phyloP scores from a whole-genome alignment of 2,797 vertebrate species.

The Scleropages formosus region DNA sequence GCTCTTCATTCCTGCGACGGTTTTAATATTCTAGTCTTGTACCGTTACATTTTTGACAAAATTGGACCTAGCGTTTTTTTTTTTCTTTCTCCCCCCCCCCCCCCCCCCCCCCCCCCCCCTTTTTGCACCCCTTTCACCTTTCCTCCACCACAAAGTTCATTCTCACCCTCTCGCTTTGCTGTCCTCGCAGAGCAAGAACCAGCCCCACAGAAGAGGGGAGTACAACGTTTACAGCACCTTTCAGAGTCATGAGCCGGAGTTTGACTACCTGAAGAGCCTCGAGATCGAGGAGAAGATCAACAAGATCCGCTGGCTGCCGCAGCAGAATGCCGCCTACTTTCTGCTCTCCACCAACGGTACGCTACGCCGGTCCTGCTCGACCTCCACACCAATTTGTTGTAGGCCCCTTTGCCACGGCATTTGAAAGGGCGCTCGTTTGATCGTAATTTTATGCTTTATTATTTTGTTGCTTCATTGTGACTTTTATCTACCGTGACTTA shows the following conservation, averaged over 20 bases:
- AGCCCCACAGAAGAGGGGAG: conserved; percentile 81
- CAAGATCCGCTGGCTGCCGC: conserved; percentile 86
- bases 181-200: conserved; percentile 77
- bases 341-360: conserved; percentile 84
- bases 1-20: too few relatives aligned
- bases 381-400: not conserved
- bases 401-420: too few relatives aligned
- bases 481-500: not conserved
- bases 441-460: not conserved
- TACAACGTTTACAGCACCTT: conserved; percentile 93
- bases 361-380: conserved; percentile 34
- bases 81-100: too few relatives aligned
- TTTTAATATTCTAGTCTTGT: too few relatives aligned
- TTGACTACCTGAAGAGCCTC: conserved; percentile 88
- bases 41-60: not conserved
- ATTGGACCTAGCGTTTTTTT: not conserved
- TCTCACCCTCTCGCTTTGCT: not conserved
- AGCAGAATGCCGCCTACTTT: conserved; percentile 85
- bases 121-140: not conserved
- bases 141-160: not conserved
- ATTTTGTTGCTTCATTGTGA: not conserved
- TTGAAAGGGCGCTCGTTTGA: too few relatives aligned
- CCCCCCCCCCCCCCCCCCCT: too few relatives aligned
- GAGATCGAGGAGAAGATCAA: conserved; percentile 91
- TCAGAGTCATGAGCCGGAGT: conserved; percentile 88